Conservation (phyloP, 2,797 vertebrate species). For the Bradypodion ventrale region DNA sequence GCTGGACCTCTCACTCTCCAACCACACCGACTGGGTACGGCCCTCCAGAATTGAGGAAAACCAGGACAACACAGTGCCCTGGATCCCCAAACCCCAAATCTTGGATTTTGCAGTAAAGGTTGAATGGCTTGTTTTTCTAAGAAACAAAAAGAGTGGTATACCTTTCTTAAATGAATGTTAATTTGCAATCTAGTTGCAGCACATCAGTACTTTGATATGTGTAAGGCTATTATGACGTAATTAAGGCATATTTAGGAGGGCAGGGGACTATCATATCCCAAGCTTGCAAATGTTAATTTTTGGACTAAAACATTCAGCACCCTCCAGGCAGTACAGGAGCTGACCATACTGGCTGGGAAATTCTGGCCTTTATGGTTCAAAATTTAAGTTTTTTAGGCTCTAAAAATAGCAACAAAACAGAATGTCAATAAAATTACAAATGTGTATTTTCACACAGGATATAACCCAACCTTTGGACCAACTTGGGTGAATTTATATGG, state of each 20-base stretch:
- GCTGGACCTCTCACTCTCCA: no score
- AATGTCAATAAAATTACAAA: not conserved
- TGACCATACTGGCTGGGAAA: no score
- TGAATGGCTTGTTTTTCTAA: not conserved
- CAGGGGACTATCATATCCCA: no score
- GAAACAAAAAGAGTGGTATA: not conserved
- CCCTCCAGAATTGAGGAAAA: no score
- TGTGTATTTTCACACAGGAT: slow-evolving; percentile 73
- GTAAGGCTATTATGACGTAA: not conserved
- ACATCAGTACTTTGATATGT: not conserved
- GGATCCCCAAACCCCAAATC: no score
- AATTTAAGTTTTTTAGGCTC: not conserved
- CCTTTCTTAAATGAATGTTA: not conserved
- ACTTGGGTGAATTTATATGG: slow-evolving; percentile 92
- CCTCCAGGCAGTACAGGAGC: no score
- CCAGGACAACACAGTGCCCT: no score
- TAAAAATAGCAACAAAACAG: not conserved
- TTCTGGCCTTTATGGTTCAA: no score
- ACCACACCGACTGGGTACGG: no score
- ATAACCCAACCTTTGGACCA: slow-evolving; percentile 92
- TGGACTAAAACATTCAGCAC: no score
- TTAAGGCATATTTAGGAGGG: not conserved
- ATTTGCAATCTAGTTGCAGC: not conserved
- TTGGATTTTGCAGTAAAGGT: not conserved
- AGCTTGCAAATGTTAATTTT: no score